Percentiles rank a stretch among this genome's conserved stretches.
Conservation (phyloP, 2,797 vertebrate genomes). For the Rhyacichthys aspro region DNA sequence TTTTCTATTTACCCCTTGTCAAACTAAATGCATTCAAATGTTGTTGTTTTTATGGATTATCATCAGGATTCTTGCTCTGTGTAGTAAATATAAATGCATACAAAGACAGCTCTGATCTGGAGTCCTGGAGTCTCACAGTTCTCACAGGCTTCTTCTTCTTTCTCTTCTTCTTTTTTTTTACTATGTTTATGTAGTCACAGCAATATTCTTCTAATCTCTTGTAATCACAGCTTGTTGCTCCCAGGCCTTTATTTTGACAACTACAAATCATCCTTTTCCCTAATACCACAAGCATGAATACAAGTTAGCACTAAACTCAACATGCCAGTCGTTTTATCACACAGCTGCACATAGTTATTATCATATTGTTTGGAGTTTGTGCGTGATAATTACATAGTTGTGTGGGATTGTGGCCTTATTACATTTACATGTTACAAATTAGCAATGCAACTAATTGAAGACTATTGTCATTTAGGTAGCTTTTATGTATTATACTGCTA, state of each 20-base stretch:
- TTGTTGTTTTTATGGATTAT: not conserved
- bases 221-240: not conserved
- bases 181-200: not conserved
- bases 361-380: not conserved
- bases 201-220: constrained; percentile 4
- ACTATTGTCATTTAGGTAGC: not conserved
- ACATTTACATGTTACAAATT: not conserved
- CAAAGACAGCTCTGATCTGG: constrained; percentile 6
- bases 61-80: no score
- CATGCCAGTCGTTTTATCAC: not conserved
- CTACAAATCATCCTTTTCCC: constrained; percentile 6
- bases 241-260: not conserved
- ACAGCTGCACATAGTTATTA: not conserved
- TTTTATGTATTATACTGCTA: not conserved
- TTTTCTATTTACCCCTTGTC: not conserved
- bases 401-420: not conserved
- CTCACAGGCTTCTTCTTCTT: not conserved
- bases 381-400: not conserved
- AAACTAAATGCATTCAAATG: no score
- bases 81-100: no score
- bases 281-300: not conserved
- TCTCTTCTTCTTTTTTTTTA: not conserved
- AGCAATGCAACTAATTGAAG: no score
- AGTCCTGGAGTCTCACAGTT: not conserved
- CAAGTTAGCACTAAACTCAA: not conserved